Conservation (phyloP, 2,888 invertebrate species). For the Eurytoma californica region DNA sequence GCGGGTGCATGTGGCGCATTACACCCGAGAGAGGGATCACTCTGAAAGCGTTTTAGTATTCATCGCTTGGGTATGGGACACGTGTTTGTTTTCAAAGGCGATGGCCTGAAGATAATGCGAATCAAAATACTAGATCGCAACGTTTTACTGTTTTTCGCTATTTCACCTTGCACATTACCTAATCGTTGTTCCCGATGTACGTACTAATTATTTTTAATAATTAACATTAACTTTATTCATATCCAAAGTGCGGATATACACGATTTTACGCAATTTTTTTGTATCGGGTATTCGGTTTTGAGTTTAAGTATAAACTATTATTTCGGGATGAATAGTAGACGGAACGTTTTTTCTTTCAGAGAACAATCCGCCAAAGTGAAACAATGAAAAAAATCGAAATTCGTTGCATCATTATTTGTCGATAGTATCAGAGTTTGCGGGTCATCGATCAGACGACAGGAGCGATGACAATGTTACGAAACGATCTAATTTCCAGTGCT, state of each 20-base stretch:
- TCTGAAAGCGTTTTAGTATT: slow-evolving; percentile 62
- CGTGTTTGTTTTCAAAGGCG: slow-evolving; percentile 38
- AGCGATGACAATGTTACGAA: slow-evolving; percentile 59
- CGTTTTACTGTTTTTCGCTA: too few species aligned
- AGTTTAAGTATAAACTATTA: too few species aligned
- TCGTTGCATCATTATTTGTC: slow-evolving; percentile 51
- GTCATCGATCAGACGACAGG: slow-evolving; percentile 58
- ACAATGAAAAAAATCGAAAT: slow-evolving; percentile 12
- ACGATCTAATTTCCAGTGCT: slow-evolving; percentile 59
- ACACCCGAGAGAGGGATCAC: slow-evolving; percentile 56
- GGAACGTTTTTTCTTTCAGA: slow-evolving; percentile 3
- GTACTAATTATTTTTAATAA: too few species aligned
- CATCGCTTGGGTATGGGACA: slow-evolving; percentile 57
- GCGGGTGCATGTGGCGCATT: slow-evolving; percentile 18
- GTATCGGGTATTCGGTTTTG: too few species aligned
- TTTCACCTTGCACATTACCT: too few species aligned
- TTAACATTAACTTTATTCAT: too few species aligned
- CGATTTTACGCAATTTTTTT: too few species aligned
- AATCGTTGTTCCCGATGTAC: too few species aligned
- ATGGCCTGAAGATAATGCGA: slow-evolving; percentile 9
- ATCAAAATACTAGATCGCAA: neutral
- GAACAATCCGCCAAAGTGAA: slow-evolving; percentile 1
- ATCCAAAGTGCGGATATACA: too few species aligned
- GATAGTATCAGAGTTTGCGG: slow-evolving; percentile 53
- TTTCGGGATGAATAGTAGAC: too few species aligned